A percentile compares a stretch with the other conserved stretches of the same genome.
phyloP scores from a whole-genome alignment of 2,888 invertebrate species.

The Petrolisthes manimaculis region DNA sequence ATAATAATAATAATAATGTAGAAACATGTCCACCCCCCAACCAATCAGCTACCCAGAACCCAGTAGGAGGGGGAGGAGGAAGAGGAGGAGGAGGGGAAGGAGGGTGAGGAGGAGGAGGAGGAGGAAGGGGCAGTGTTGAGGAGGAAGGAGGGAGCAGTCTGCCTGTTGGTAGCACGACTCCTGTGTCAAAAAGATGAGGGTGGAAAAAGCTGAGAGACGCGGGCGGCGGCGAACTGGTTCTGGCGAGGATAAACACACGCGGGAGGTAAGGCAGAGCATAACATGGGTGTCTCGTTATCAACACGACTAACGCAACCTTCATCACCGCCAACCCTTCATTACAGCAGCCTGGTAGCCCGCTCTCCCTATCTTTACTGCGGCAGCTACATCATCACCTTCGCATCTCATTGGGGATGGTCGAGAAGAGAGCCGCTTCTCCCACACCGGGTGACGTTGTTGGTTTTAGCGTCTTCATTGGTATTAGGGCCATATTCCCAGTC shows the following conservation, averaged over 20 bases:
- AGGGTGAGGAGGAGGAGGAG: not conserved
- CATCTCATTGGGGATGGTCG: slow-evolving; percentile 31
- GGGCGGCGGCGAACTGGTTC: slow-evolving; percentile 24
- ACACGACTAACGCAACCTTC: slow-evolving; percentile 45
- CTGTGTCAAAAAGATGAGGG: slow-evolving; percentile 7
- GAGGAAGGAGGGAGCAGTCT: not conserved
- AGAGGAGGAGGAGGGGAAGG: too few species aligned
- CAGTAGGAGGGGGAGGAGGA: too few species aligned
- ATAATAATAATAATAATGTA: too few species aligned
- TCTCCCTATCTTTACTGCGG: slow-evolving; percentile 41
- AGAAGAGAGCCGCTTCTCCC: not conserved
- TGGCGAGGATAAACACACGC: slow-evolving; percentile 17
- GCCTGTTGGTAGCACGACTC: not conserved
- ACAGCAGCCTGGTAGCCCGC: slow-evolving; percentile 36
- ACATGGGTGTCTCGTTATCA: slow-evolving; percentile 29
- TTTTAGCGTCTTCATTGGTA: not conserved
- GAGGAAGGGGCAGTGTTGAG: not conserved
- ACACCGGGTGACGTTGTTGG: slow-evolving; percentile 6
- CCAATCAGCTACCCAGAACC: too few species aligned
- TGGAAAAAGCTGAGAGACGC: slow-evolving; percentile 15
- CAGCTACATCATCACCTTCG: slow-evolving; percentile 35
- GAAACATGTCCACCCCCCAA: too few species aligned
- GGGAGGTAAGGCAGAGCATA: slow-evolving; percentile 15
- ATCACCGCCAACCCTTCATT: slow-evolving; percentile 40
- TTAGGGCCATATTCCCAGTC: not conserved